Evolutionary conservation across 2,888 invertebrate species (phyloP).

Genomic region (Meteorus colon): DNA sequence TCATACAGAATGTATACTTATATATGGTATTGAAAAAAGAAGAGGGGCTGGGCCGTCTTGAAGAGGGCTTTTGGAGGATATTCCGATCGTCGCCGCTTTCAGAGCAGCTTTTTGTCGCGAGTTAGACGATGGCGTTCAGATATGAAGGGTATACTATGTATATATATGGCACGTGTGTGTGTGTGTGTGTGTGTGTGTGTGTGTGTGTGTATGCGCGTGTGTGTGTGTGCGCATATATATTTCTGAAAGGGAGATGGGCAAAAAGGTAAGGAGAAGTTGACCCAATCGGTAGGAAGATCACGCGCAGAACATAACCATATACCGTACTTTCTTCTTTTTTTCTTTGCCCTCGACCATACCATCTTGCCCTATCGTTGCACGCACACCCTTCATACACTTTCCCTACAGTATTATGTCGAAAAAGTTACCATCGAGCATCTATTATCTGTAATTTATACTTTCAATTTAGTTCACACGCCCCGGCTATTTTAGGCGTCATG

Average conservation of each 20-base stretch:
- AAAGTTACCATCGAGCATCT: constrained; percentile 51
- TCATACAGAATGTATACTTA: neutral
- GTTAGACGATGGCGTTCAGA: neutral
- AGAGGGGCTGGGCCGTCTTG: constrained; percentile 1
- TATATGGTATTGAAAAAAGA: neutral
- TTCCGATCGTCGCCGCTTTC: constrained; percentile 14
- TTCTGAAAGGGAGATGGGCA: neutral
- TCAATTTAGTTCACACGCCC: constrained; percentile 61
- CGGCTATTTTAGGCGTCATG: constrained; percentile 28
- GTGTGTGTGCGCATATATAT: neutral
- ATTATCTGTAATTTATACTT: constrained; percentile 71
- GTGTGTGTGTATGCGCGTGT: no score
- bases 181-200: no score
- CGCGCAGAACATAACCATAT: constrained; percentile 65
- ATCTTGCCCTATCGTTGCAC: constrained; percentile 28
- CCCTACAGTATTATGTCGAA: constrained; percentile 25
- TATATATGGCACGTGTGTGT: no score
- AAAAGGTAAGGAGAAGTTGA: constrained; percentile 6
- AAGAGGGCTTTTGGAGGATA: constrained; percentile 58
- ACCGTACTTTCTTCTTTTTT: constrained; percentile 39
- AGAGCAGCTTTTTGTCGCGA: constrained; percentile 8
- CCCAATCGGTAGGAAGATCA: constrained; percentile 66
- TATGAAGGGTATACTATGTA: neutral
- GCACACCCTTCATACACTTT: neutral
- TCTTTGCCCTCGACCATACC: constrained; percentile 33